Conservation (phyloP, 1,140 invertebrate species). For the Euschistus heros region DNA sequence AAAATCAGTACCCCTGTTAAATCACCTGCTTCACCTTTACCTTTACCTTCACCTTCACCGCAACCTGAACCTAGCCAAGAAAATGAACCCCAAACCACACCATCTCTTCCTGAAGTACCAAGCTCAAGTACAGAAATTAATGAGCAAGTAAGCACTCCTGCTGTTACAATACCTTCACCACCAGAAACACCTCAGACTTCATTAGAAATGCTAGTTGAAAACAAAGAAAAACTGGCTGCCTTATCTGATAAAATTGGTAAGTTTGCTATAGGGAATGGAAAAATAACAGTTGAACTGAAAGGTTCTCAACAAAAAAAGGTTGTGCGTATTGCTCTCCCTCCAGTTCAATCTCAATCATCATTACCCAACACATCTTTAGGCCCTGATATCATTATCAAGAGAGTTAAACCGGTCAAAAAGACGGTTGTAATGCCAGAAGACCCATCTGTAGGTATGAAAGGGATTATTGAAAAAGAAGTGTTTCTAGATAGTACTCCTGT, state of each 20-base stretch:
- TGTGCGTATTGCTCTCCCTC: background rate
- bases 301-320: constrained; percentile 6
- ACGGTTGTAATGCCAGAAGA: background rate
- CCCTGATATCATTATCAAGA: constrained; percentile 1
- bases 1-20: background rate
- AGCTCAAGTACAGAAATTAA: too few species aligned
- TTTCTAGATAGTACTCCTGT: too few species aligned
- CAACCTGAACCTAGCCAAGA: too few species aligned
- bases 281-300: constrained; percentile 2
- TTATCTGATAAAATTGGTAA: background rate
- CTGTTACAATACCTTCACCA: background rate
- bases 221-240: background rate
- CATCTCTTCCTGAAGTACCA: too few species aligned
- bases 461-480: too few species aligned
- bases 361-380: background rate
- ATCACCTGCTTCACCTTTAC: too few species aligned
- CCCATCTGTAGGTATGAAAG: too few species aligned
- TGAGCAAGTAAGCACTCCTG: too few species aligned
- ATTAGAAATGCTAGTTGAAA: background rate
- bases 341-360: background rate
- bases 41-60: too few species aligned
- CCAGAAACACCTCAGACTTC: background rate
- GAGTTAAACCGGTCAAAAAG: constrained; percentile 4
- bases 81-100: too few species aligned
- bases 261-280: constrained; percentile 1